Evolutionary conservation across 2,888 invertebrate genomes (phyloP).

Genomic region (Conops quadrifasciatus): DNA sequence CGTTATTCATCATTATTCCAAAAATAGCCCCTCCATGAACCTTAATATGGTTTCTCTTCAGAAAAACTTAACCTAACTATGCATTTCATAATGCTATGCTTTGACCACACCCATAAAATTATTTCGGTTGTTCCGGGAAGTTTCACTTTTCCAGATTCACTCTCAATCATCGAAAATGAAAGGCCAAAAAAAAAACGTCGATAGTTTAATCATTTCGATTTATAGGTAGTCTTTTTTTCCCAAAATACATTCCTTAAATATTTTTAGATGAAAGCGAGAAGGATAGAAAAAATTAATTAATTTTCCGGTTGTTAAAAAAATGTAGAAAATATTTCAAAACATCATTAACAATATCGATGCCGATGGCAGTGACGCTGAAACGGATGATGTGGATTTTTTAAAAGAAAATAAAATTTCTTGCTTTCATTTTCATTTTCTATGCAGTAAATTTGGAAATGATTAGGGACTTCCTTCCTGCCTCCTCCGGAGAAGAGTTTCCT

Average conservation of each 20-base stretch:
- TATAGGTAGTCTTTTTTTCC: no score
- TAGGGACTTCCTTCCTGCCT: constrained; percentile 35
- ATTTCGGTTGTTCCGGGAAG: neutral
- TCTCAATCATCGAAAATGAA: neutral
- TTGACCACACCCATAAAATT: no score
- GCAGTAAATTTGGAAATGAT: no score
- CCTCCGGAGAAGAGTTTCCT: neutral
- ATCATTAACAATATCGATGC: neutral
- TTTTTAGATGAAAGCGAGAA: no score
- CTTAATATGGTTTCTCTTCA: no score
- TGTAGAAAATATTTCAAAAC: no score
- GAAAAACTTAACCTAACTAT: neutral
- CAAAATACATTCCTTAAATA: no score
- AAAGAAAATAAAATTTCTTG: constrained; percentile 29
- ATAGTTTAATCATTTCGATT: no score
- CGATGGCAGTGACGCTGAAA: neutral
- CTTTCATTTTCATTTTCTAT: constrained; percentile 58
- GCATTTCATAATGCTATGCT: neutral
- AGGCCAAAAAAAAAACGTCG: neutral
- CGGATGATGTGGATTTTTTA: neutral
- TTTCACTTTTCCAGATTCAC: neutral
- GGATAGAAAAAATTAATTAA: neutral
- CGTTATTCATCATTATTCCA: no score
- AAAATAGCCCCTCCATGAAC: no score
- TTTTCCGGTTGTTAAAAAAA: neutral